Evolutionary conservation across 2,888 invertebrate species (phyloP), one percentile per base, ranked within the genome.

Genomic region (Herminia tarsipennalis): DNA sequence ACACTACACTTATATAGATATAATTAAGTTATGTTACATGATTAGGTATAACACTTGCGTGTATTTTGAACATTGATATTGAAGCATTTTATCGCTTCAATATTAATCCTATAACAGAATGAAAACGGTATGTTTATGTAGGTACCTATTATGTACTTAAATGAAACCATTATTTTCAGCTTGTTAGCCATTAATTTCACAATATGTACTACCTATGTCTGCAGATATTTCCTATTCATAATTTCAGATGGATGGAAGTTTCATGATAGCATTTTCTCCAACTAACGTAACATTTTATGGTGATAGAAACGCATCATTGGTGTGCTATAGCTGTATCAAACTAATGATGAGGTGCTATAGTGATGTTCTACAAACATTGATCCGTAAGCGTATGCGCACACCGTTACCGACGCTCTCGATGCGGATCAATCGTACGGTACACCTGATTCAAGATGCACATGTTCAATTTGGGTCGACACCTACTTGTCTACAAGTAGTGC

Each of bases 401-500:
- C 86, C 85, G 85, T 86, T 86, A 86, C 60, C 53, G 66, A n/a
- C 63, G 71, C 60, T 78, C 78, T 70, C 66, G 70, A 84, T 83
- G 84, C 82, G 76, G 81, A 81, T 75, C 78, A 66, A 80, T 70
- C 70, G 54, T 70, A 86, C 88, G 86, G 87, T 88, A 87, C 73
- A 73, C 66, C 51, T 66, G 72, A 70, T 57, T 68, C 60, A 61
- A 78, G 78, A 80, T 82, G 76, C 73, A 81, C 70, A 70, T 70
- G 70, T 65, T 67, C 53, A 59, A 68, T 71, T 67, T 68, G 59
- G 68, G 66, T 65, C 70, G 59, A 53, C 65, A 66, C 61, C 67
- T 70, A 70, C 70, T 62, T 59, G 46, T 36, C 34, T 30, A 33
- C 39, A 24, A 45, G 41, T 54, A 22, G 60, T 46, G 49, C 40